Conservation (phyloP, 2,797 vertebrate genomes). For the Anabas testudineus region DNA sequence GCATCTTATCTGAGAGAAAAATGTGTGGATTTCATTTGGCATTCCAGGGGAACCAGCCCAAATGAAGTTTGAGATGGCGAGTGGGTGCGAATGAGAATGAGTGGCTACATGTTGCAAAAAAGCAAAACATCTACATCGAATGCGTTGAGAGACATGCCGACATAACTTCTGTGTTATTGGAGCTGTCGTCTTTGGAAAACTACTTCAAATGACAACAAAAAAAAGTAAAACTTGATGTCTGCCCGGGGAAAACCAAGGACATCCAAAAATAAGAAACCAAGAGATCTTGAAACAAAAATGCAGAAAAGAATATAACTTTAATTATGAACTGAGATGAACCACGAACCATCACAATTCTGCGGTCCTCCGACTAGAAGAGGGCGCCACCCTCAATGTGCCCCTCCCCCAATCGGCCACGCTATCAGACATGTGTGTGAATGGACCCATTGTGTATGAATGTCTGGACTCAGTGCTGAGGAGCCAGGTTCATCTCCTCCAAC, state of each 20-base stretch:
- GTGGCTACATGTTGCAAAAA: conserved; percentile 98
- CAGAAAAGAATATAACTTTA: conserved; percentile 67
- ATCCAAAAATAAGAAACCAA: conserved; percentile 82
- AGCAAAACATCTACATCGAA: conserved; percentile 92
- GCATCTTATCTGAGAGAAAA: conserved; percentile 99
- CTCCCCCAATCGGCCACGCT: conserved; percentile 89
- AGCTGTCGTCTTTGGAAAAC: conserved; percentile 88
- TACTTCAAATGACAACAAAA: conserved; percentile 77
- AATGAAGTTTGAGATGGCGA: conserved; percentile 99
- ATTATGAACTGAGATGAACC: conserved; percentile 84
- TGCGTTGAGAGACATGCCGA: conserved; percentile 95
- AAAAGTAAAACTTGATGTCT: conserved; percentile 73
- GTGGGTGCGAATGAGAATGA: conserved; percentile 99
- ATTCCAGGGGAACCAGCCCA: conserved; percentile 93
- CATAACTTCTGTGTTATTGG: conserved; percentile 91
- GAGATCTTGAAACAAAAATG: conserved; percentile 84
- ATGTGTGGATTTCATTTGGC: conserved; percentile 99
- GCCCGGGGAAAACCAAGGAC: conserved; percentile 83
- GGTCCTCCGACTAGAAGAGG: conserved; percentile 88
- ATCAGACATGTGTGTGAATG: conserved; percentile 93
- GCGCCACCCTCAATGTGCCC: conserved; percentile 75
- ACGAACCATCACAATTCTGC: conserved; percentile 87
- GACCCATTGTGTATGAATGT: conserved; percentile 93
- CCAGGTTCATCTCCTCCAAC: conserved; percentile 91
- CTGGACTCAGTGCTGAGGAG: conserved; percentile 91